Base-by-base conservation (phyloP, 2,113 vertebrate genomes). In the Boleophthalmus pectinirostris region DNA sequence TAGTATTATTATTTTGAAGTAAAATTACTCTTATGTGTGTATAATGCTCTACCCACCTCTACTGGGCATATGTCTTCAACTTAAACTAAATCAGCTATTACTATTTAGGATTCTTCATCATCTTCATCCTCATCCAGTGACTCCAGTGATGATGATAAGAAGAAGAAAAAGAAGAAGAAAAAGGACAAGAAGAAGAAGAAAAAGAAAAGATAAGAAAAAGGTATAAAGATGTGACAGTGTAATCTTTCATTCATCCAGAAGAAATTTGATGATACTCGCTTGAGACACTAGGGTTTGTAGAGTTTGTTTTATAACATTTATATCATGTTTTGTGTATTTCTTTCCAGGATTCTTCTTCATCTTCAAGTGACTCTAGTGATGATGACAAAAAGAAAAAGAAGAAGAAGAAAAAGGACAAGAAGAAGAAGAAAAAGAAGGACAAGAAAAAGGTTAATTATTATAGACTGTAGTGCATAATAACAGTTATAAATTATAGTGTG, bases 391-490 rank as follows among this genome's bases (percentile, higher is more conserved):
- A 60, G 53, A 58, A 56, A 20, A 54, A 57, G 21, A 57, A 57
- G 23, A 57, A 57, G 56, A 57, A 57, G 56, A 57, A 57, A 57
- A 57, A 58, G 61, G 61, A 88, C 1, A 83, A 88, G 47, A 87
- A 85, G 66, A 82, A 88, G 35, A 85, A 87, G 73, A 85, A 87
- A 10, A 85, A 90, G 68, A 87, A 88, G 49, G 73, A 89, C 43
- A 89, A 85, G 82, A 86, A 86, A 29, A 89, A 81, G 78, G 89
- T 87, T 64, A 78, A 72, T 2, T 56, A 24, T 20, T 2, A 24
- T 46, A 20, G 0, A 14, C 21, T 2, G 18, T 43, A 20, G 18
- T 10, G n/a, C 10, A 54, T 21, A 54, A 54, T 11, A 21, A 54
- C 20, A 53, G 3, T 53, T 20, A 53, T 10, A 64, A 35, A 35